Evolutionary conservation across 2,113 vertebrate genomes (phyloP).

Genomic region (Danionella cerebrum): DNA sequence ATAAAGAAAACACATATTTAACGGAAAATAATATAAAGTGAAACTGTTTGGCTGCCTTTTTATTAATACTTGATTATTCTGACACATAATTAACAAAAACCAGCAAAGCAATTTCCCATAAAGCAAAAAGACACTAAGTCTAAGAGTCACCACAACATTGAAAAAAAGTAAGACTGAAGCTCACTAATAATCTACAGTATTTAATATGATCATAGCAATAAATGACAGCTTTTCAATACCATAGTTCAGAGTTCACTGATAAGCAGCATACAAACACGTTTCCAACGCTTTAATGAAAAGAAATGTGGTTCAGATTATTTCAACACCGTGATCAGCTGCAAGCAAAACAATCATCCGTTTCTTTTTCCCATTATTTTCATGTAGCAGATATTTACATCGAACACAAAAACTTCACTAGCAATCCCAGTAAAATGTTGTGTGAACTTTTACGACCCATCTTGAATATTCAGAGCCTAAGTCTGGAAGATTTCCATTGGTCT

Average conservation of each 20-base stretch:
- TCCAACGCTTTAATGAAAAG: too few species aligned
- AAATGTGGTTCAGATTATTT: too few species aligned
- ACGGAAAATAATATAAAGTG: neutral
- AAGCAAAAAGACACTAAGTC: neutral
- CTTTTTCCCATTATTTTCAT: neutral
- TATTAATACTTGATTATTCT: neutral
- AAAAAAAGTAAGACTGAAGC: neutral
- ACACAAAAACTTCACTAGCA: neutral
- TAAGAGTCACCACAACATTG: neutral
- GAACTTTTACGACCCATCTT: neutral
- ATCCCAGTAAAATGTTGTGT: neutral
- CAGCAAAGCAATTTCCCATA: neutral
- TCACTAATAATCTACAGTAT: neutral
- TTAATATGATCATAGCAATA: too few species aligned
- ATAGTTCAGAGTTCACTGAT: neutral
- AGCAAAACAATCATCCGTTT: too few species aligned
- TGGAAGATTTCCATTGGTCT: constrained; percentile 31
- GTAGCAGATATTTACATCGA: neutral
- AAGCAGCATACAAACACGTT: neutral
- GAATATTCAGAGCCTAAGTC: neutral
- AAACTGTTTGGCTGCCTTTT: neutral
- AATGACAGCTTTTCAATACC: neutral
- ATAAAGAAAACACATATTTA: too few species aligned
- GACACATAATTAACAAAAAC: neutral
- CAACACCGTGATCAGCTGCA: neutral